Conservation (phyloP, 2,113 vertebrate genomes). For the Callionymus lyra region DNA sequence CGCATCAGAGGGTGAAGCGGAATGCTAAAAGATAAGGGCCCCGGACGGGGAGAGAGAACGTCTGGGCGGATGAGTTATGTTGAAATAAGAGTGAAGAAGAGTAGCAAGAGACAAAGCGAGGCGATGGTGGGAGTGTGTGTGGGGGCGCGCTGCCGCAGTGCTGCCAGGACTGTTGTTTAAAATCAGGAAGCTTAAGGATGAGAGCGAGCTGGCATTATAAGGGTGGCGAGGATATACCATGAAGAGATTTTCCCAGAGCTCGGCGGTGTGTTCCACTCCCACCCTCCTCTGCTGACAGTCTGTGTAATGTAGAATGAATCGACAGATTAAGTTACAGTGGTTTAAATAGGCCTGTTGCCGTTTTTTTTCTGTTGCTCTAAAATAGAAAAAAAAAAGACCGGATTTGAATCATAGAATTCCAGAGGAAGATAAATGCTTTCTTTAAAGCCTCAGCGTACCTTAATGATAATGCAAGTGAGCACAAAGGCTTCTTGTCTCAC, state of each 20-base stretch:
- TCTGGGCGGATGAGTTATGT: slow-evolving; percentile 26
- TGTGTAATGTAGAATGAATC: slow-evolving; percentile 47
- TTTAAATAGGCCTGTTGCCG: slow-evolving; percentile 24
- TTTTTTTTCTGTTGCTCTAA: slow-evolving; percentile 5
- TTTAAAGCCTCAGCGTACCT: slow-evolving; percentile 34
- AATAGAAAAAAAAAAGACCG: not conserved
- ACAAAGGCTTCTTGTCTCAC: no score
- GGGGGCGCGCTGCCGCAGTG: slow-evolving; percentile 52
- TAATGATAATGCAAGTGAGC: slow-evolving; percentile 24
- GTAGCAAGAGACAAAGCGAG: slow-evolving; percentile 31
- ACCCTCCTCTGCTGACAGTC: slow-evolving; percentile 12
- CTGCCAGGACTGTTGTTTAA: slow-evolving; percentile 57
- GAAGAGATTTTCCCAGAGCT: no score
- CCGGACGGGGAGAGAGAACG: slow-evolving; percentile 7
- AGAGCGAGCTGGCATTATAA: slow-evolving; percentile 64
- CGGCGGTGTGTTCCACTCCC: no score
- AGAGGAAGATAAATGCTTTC: slow-evolving; percentile 39
- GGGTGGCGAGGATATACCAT: slow-evolving; percentile 41
- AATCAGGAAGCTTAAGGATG: slow-evolving; percentile 62
- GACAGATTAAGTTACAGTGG: slow-evolving; percentile 43
- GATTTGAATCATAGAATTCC: no score
- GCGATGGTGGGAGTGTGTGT: slow-evolving; percentile 27
- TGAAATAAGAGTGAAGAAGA: slow-evolving; percentile 6
- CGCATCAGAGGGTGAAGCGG: slow-evolving; percentile 27
- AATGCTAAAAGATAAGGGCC: slow-evolving; percentile 20